Conservation (phyloP, 1,140 invertebrate genomes). For the Caenorhabditis briggsae region DNA sequence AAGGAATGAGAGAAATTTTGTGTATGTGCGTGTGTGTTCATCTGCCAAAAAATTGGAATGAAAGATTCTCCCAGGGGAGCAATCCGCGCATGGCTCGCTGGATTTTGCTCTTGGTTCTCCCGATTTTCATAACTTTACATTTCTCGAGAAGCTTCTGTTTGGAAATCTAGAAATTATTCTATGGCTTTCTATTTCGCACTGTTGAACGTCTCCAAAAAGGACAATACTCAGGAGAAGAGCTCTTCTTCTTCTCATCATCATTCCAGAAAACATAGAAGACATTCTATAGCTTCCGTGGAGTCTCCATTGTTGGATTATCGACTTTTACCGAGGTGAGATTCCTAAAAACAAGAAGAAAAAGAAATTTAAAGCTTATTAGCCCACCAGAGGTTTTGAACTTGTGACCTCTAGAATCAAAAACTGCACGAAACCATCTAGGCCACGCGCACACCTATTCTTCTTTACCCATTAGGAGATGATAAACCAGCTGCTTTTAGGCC, state of each 20-base stretch:
- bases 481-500: background rate
- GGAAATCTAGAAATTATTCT: too few relatives aligned
- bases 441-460: background rate
- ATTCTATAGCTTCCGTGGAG: conserved; percentile 11
- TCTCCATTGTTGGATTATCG: conserved; percentile 40
- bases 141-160: background rate
- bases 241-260: conserved; percentile 17
- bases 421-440: too few relatives aligned
- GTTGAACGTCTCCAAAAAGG: conserved; percentile 39
- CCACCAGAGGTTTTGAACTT: too few relatives aligned
- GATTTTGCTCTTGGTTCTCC: background rate
- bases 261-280: background rate
- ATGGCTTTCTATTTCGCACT: conserved; percentile 38
- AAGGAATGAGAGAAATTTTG: background rate
- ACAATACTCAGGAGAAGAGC: background rate
- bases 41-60: background rate
- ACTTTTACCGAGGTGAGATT: conserved; percentile 1
- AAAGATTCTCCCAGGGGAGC: background rate
- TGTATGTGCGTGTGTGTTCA: conserved; percentile 1
- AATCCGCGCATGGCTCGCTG: background rate
- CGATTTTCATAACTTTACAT: conserved; percentile 51
- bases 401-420: too few relatives aligned
- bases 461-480: background rate
- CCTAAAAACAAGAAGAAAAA: background rate
- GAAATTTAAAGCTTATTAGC: background rate